Conservation (phyloP, 2,113 vertebrate species). For the Heterotilapia buettikoferi region DNA sequence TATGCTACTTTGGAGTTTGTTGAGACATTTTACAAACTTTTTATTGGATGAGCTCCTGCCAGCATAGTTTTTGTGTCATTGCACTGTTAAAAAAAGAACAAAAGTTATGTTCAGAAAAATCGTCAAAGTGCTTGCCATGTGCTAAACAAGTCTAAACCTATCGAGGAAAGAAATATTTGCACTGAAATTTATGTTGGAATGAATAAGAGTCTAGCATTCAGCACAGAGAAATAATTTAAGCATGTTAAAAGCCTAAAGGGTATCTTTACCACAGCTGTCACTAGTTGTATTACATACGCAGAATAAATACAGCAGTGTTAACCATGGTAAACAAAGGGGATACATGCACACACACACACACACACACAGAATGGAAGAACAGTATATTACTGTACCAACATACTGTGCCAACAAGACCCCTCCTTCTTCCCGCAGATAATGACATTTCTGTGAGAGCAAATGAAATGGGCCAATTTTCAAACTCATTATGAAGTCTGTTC, state of each 20-base stretch:
- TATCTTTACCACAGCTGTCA: background rate
- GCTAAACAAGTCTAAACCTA: background rate
- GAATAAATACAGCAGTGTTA: background rate
- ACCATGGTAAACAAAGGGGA: background rate
- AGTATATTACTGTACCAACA: background rate
- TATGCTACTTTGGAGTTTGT: background rate
- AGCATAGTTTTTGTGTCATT: background rate
- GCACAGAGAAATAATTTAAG: background rate
- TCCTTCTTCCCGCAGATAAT: background rate
- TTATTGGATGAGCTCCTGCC: background rate
- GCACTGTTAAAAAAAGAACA: background rate
- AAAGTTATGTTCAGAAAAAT: background rate
- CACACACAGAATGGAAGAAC: background rate
- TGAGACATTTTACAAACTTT: background rate
- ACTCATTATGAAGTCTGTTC: conserved; percentile 37
- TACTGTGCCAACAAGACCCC: background rate
- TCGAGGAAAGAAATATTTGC: background rate
- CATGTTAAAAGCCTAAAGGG: background rate
- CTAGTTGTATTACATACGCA: background rate
- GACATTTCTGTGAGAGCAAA: conserved; percentile 47
- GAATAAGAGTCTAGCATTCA: background rate
- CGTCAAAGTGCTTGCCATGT: background rate
- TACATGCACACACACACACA: background rate
- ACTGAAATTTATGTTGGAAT: background rate
- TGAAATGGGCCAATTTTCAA: conserved; percentile 53